Evolutionary conservation across 2,888 invertebrate species (phyloP).

Genomic region (Pammene aurita): DNA sequence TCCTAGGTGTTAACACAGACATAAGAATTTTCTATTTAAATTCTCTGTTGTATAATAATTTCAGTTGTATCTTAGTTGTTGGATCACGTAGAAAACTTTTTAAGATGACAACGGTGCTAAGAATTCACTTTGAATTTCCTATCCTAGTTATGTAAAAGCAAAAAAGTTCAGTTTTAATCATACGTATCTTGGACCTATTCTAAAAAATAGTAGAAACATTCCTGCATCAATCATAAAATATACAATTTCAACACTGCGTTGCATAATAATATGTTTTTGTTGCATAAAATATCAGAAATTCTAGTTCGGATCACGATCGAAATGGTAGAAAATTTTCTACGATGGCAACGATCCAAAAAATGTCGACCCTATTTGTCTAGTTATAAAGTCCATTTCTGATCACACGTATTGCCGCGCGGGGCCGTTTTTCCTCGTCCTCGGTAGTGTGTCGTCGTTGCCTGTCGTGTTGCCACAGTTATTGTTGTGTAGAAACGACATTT

Average conservation of each 20-base stretch:
- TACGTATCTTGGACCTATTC: too few relatives aligned
- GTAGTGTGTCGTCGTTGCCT: slow-evolving; percentile 69
- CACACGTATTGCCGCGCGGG: slow-evolving; percentile 72
- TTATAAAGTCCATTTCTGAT: slow-evolving; percentile 39
- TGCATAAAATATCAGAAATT: neutral
- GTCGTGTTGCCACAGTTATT: slow-evolving; percentile 81
- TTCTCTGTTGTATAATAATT: neutral
- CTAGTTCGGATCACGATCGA: neutral
- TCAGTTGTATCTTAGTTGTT: too few relatives aligned
- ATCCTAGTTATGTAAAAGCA: neutral
- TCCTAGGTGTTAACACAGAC: neutral
- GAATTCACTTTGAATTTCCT: neutral
- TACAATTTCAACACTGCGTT: too few relatives aligned
- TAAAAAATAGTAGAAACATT: too few relatives aligned
- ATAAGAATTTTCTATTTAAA: neutral
- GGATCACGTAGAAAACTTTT: too few relatives aligned
- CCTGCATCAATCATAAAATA: too few relatives aligned
- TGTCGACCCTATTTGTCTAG: slow-evolving; percentile 7
- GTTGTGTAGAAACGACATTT: slow-evolving; percentile 88
- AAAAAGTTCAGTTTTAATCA: too few relatives aligned
- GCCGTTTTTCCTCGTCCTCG: slow-evolving; percentile 73
- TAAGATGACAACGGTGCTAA: neutral
- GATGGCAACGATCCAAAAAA: neutral
- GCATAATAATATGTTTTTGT: too few relatives aligned
- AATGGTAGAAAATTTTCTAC: neutral